Percentiles rank a stretch among this genome's conserved stretches.
These are phyloP conservation scores for Phthorimaea operculella DNA, from an alignment of 1,140 invertebrate species.

Conservation along the genomic window DNA sequence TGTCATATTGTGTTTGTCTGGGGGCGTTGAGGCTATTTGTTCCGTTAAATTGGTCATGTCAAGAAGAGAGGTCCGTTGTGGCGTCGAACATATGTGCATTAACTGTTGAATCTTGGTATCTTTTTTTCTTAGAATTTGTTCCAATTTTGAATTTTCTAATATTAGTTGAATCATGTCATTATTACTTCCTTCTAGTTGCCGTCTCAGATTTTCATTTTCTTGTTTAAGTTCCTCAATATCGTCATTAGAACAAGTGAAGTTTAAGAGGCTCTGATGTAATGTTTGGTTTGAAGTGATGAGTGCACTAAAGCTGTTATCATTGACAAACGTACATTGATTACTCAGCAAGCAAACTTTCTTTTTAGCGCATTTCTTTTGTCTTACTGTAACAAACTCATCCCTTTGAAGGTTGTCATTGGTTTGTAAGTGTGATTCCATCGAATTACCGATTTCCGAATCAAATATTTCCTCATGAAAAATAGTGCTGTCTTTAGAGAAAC, in stretches of 20 bases:
- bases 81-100: not conserved
- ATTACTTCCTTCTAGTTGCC: not conserved
- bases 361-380: not conserved
- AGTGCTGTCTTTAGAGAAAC: not conserved
- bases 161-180: not conserved
- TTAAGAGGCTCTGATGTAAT: not conserved
- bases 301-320: not conserved
- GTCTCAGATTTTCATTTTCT: not conserved
- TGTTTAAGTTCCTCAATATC: not conserved
- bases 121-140: not conserved
- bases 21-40: not conserved
- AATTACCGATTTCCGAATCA: not conserved
- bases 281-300: not conserved
- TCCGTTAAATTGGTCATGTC: not conserved
- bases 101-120: not conserved
- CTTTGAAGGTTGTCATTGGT: too few species aligned
- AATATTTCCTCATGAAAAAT: not conserved
- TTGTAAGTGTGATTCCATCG: not conserved
- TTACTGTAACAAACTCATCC: not conserved
- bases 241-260: not conserved
- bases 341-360: not conserved
- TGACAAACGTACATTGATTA: not conserved
- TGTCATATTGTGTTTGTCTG: not conserved
- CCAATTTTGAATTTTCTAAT: not conserved
- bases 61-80: not conserved